Percentiles rank a stretch among this genome's conserved stretches.
These are phyloP conservation scores for Odobenus rosmarus DNA, from an alignment of 2,113 vertebrate genomes.

Conservation along the genomic window DNA sequence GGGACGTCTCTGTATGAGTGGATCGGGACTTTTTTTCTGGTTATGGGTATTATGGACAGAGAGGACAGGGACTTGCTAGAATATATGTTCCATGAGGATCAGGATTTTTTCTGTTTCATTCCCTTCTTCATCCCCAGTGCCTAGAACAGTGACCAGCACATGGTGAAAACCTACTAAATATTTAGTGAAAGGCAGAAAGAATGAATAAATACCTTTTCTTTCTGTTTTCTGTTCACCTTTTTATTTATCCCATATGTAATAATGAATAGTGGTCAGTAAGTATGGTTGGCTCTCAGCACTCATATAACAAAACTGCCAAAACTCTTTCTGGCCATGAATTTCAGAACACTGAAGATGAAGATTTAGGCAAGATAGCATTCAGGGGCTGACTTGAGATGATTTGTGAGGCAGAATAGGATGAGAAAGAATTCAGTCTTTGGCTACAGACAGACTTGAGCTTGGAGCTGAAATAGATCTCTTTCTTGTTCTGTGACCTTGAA, in stretches of 20 bases:
- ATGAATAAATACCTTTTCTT: neutral
- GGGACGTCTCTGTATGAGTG: neutral
- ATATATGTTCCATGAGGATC: neutral
- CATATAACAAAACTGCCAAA: neutral
- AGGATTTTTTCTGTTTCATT: neutral
- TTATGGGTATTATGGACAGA: neutral
- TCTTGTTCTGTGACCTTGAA: neutral
- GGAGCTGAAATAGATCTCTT: neutral
- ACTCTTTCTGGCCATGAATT: neutral
- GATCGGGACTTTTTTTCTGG: too few species aligned
- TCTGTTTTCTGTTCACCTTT: neutral
- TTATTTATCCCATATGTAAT: neutral
- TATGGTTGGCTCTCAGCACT: neutral
- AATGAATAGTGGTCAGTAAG: neutral
- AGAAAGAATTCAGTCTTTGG: neutral
- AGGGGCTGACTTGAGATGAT: neutral
- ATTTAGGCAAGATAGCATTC: neutral
- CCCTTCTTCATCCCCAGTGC: neutral
- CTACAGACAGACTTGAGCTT: neutral
- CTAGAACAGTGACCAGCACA: neutral
- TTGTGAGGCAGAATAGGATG: neutral
- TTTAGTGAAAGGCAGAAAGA: neutral
- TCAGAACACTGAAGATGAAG: neutral
- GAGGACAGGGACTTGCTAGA: neutral
- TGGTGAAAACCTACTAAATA: neutral